Percentiles rank a stretch among this genome's conserved stretches.
These are phyloP conservation scores for Lycaena phlaeas DNA, from an alignment of 2,888 invertebrate species.

Conservation along the genomic window DNA sequence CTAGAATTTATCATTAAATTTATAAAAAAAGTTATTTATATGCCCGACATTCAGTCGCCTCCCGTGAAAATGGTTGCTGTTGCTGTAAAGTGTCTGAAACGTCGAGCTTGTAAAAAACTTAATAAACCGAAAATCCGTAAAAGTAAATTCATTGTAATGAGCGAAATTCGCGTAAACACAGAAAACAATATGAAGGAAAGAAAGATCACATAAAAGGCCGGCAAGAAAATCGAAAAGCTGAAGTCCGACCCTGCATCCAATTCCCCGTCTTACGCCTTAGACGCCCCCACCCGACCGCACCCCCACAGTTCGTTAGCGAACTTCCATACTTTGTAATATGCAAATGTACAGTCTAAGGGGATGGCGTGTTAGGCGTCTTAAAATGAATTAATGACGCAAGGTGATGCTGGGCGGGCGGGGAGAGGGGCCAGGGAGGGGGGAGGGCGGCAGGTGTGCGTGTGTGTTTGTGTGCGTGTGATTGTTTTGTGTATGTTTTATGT, in stretches of 20 bases:
- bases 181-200: no score
- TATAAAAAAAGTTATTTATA: no score
- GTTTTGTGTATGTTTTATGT: no score
- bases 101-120: no score
- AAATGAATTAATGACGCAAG: conserved; percentile 72
- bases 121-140: no score
- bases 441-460: conserved; percentile 2
- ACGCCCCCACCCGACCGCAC: conserved; percentile 32
- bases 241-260: conserved; percentile 51
- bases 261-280: conserved; percentile 70
- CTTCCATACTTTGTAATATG: conserved; percentile 74
- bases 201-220: no score
- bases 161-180: no score
- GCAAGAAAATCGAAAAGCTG: not conserved
- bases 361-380: conserved; percentile 57
- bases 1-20: no score
- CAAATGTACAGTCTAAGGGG: conserved; percentile 64
- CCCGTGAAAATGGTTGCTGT: no score
- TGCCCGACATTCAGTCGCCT: no score
- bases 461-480: not conserved
- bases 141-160: no score
- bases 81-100: no score
- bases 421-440: conserved; percentile 3
- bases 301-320: conserved; percentile 54
- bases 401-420: conserved; percentile 36